Percentiles rank a stretch among this genome's conserved stretches.
These are phyloP conservation scores for Conomelus anceps DNA, from an alignment of 2,888 invertebrate species.

Conservation along the genomic window DNA sequence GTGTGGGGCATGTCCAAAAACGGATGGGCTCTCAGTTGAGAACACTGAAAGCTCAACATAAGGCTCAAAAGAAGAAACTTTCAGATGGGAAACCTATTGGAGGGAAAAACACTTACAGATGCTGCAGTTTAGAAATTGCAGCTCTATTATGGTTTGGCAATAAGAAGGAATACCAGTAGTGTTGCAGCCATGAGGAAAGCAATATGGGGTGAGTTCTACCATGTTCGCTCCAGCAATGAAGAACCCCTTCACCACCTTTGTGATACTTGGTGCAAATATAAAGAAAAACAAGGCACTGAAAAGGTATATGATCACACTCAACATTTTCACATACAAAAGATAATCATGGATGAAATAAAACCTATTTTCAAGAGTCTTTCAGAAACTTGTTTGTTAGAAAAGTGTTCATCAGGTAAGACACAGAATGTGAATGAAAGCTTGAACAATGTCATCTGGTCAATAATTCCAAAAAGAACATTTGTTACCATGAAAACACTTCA, in stretches of 20 bases:
- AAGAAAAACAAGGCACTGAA: not conserved
- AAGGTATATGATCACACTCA: too few relatives aligned
- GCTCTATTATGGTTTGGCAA: conserved; percentile 11
- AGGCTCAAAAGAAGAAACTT: not conserved
- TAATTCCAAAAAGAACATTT: not conserved
- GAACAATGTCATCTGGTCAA: not conserved
- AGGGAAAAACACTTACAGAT: not conserved
- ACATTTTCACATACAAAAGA: too few relatives aligned
- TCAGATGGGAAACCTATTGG: not conserved
- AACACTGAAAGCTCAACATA: not conserved
- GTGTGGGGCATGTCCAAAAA: too few relatives aligned
- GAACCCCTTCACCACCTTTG: conserved; percentile 33
- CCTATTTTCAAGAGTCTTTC: not conserved
- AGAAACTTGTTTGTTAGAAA: not conserved
- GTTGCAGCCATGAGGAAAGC: conserved; percentile 10
- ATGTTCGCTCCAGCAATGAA: conserved; percentile 31
- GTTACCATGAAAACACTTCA: not conserved
- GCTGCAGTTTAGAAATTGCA: conserved; percentile 7
- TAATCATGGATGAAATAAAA: too few relatives aligned
- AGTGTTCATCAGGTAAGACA: not conserved
- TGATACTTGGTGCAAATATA: conserved; percentile 34
- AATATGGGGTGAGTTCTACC: conserved; percentile 17
- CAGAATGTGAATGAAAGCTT: not conserved
- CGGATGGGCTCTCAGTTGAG: not conserved
- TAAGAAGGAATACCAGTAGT: not conserved